These are phyloP conservation scores for Chrysomela aeneicollis DNA, from an alignment of 2,888 invertebrate species.

Conservation along the genomic window DNA sequence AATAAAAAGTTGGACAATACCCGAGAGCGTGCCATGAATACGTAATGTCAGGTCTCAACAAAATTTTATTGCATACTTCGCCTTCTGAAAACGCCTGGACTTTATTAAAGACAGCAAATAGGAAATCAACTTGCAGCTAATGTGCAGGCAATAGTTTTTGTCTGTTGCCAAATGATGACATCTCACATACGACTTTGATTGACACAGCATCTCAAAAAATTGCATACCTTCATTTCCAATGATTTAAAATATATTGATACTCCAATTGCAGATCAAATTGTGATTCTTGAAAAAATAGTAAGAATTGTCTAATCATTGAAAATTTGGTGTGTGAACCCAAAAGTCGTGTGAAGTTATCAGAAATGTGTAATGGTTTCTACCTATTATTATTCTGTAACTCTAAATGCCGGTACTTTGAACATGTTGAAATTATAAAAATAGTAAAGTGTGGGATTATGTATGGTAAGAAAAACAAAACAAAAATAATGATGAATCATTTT, in stretches of 20 bases:
- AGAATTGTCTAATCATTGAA: too few relatives aligned
- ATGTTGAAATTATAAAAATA: constrained; percentile 35
- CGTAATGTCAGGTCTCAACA: too few relatives aligned
- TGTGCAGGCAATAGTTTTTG: constrained; percentile 33
- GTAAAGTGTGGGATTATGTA: constrained; percentile 19
- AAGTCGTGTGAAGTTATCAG: too few relatives aligned
- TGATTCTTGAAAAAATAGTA: too few relatives aligned
- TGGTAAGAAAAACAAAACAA: constrained; percentile 2
- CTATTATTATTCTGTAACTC: background rate
- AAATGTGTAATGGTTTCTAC: background rate
- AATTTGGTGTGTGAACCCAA: too few relatives aligned
- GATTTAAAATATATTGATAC: constrained; percentile 12
- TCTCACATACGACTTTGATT: constrained; percentile 38
- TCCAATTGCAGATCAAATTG: too few relatives aligned
- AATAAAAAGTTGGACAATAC: too few relatives aligned
- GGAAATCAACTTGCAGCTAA: constrained; percentile 36
- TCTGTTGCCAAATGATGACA: constrained; percentile 23
- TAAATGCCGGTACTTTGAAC: constrained; percentile 43
- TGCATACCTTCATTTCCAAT: background rate
- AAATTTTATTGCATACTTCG: too few relatives aligned
- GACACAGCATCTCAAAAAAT: background rate
- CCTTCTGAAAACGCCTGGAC: too few relatives aligned
- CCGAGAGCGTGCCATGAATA: too few relatives aligned
- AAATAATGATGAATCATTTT: background rate
- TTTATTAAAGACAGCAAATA: too few relatives aligned